Base-by-base conservation (phyloP, 2,113 vertebrate genomes). In the Zapornia atra region DNA sequence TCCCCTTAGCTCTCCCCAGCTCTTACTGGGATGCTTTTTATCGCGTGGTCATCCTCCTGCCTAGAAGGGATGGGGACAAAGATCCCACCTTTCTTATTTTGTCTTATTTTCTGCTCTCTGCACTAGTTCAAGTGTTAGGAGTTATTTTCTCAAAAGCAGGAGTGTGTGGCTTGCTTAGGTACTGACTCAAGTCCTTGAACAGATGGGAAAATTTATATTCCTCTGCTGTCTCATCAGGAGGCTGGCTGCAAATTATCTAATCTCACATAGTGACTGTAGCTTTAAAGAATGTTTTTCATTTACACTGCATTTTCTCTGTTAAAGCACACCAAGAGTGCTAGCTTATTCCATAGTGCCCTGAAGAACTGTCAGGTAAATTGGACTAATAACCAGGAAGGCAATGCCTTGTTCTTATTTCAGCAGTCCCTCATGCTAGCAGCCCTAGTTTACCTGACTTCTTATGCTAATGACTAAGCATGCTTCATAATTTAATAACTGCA, bases 401-500 rank as follows among this genome's bases (percentile, higher is more conserved):
- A 28, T 83, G 25, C 29, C 50, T 90, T 69, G 53, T 4, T 60
- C 89, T 50, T 79, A 72, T 54, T 91, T 90, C 42, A 87, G 59
- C 34, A 65, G 78, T 31, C 50, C 61, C 25, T 75, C 36, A 36
- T 12, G 22, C 63, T 40, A 20, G 53, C 57, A 70, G 44, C 61
- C 34, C 38, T 63, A 18, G 21, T 50, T 82, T 77, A 79, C 61
- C 38, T 88, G 56, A 46, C 53, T 95, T 46, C 44, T 91, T 24
- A 28, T 82, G 59, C 66, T 92, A 56, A 56, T 81, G 31, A 78
- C 53, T 88, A 48, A 84, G 65, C 28, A 53, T 46, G 72, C 44
- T 86, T 93, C 28, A 20, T 88, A 79, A 92, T 84, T 95, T 82
- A 89, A 59, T 94, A 94, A 89, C n/a, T 79, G n/a, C 73, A 96